These are phyloP conservation scores for Aphidius colemani DNA, from an alignment of 2,888 invertebrate genomes.

Conservation along the genomic window DNA sequence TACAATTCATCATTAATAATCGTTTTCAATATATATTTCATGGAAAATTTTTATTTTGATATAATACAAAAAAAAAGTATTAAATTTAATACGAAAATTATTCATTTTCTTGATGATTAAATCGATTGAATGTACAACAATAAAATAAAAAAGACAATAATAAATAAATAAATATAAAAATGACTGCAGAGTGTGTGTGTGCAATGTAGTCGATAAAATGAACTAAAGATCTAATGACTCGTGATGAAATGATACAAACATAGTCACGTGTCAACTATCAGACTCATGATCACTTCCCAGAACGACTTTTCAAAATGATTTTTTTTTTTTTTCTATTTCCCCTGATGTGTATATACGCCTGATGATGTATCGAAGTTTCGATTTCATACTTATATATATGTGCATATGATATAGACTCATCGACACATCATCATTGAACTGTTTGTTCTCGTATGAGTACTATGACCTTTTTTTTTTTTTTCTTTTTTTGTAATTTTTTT, in stretches of 20 bases:
- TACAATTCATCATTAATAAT: constrained; percentile 26
- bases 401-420: background rate
- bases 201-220: constrained; percentile 34
- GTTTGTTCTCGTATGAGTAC: constrained; percentile 20
- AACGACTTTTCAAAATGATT: constrained; percentile 6
- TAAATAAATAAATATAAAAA: too few species aligned
- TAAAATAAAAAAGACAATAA: too few species aligned
- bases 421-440: constrained; percentile 23
- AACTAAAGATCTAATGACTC: constrained; percentile 47
- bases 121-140: too few species aligned
- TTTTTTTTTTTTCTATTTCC: constrained; percentile 1
- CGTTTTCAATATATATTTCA: background rate
- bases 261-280: constrained; percentile 42
- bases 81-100: background rate
- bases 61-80: background rate
- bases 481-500: background rate
- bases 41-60: background rate
- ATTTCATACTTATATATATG: constrained; percentile 3
- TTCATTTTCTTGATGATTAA: constrained; percentile 14
- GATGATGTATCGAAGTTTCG: constrained; percentile 2
- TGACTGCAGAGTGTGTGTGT: too few species aligned
- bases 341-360: background rate
- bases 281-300: constrained; percentile 25
- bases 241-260: constrained; percentile 48
- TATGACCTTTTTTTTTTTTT: constrained; percentile 3